Base-by-base conservation (phyloP, 1,140 invertebrate species). In the Tenebrio molitor region DNA sequence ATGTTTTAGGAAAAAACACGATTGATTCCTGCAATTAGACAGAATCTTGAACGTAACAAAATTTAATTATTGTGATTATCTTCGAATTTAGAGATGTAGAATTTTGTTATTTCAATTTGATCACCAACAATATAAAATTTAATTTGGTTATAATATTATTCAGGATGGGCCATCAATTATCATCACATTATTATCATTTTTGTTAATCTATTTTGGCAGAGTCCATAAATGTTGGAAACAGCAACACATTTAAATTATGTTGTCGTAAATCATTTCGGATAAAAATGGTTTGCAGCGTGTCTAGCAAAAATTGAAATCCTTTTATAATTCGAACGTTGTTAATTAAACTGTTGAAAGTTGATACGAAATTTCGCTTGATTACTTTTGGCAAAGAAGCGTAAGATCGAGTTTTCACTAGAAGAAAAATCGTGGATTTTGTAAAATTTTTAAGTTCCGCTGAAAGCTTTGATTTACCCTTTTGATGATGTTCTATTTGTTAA, bases 151-250 rank as follows among this genome's bases (percentile, higher is more conserved):
- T 58, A 58, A 58, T n/a, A 15, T n/a, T n/a, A n/a, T n/a, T n/a
- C n/a, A n/a, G n/a, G n/a, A n/a, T n/a, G n/a, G n/a, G n/a, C n/a
- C 21, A 58, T 58, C 29, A 58, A 58, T 58, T 58, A 58, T 58
- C 29, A 33, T n/a, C 50, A 34, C 44, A 42, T 66, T 66, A 42
- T 66, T 66, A 66, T 66, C 64, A 44, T 34, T 42, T 66, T 42
- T 66, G 36, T 42, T 66, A 41, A 66, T 66, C 64, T 66, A 66
- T 66, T 44, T 36, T 19, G 21, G 16, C 14, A 44, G 42, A 21
- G 64, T 66, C 64, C 19, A 66, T 66, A 66, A 66, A 66, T 66
- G 64, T 66, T 66, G 64, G 23, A 66, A 66, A 66, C 64, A 66
- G 64, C 64, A 42, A 66, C 64, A 66, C 64, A 66, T 66, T 66